Base-by-base conservation (phyloP, 2,888 invertebrate genomes). In the Habrosyne pyritoides region DNA sequence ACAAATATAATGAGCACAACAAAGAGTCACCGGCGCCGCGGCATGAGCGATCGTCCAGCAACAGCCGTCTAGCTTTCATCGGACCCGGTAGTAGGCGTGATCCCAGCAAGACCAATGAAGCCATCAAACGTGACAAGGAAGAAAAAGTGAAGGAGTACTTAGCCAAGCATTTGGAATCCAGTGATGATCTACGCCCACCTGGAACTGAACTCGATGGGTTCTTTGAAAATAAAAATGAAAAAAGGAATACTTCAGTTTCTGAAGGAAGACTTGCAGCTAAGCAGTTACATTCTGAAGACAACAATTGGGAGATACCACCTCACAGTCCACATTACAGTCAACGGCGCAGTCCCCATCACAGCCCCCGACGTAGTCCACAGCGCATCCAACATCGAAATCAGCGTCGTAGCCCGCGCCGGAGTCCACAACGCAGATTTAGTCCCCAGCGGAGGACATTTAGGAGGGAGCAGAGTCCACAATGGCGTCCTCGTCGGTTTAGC, bases 191-290 rank as follows among this genome's bases (percentile, higher is more conserved):
- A 26, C 77, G 86, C 0, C 92, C 92, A 1, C 92, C 92, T 24
- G 92, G 92, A 8, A 92, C 92, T 1, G 92, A 92, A 63, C 77
- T 92, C 0, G 92, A 92, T 50, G 91, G 89, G 54, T 90, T 81
- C 63, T 88, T 71, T 60, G 79, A 81, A 18, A 78, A 75, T 28
- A 69, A 69, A 6, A 80, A 72, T 18, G 79, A 75, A 33, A 68
- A 69, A 8, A 80, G 72, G 47, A 72, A 61, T 53, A 36, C 62
- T 21, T 52, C 60, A 18, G 53, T 55, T n/a, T n/a, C 33, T 4
- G 30, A 28, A 3, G 69, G 75, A 54, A 57, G 47, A 8, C 24
- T 8, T 22, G 14, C 6, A 18, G 14, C 42, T 42, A 18, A 8
- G 42, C 4, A 36, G 0, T 36, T 12, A 30, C 33, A 33, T n/a